phyloP scores from a whole-genome alignment of 2,797 vertebrate species.

The Fundulus diaphanus region DNA sequence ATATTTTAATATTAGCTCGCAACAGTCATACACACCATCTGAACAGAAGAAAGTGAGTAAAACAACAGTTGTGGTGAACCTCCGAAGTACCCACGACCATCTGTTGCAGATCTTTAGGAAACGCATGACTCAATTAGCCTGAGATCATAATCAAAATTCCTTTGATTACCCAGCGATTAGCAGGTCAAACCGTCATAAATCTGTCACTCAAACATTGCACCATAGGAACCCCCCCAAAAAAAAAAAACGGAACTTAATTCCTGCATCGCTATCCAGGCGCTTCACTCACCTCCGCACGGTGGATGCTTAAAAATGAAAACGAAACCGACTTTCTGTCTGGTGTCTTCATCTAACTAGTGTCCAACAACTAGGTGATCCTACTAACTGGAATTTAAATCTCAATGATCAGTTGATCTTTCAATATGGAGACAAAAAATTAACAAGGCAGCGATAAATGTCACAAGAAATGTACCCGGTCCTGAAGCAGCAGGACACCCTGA shows the following conservation, averaged over 20 bases:
- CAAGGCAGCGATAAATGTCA: neutral
- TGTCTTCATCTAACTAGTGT: neutral
- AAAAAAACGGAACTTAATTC: neutral
- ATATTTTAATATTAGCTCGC: conserved; percentile 20
- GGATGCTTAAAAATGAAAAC: neutral
- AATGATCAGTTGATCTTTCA: neutral
- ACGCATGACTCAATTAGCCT: neutral
- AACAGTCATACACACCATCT: conserved; percentile 2
- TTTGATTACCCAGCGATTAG: neutral
- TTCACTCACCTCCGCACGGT: neutral
- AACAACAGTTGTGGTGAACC: neutral
- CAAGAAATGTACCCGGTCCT: neutral
- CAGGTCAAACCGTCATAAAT: neutral
- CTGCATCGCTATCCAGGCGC: neutral
- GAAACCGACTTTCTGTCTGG: neutral
- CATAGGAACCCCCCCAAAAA: neutral
- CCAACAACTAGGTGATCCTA: neutral
- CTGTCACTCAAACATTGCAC: neutral
- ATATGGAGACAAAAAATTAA: neutral
- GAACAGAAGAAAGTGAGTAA: conserved; percentile 13
- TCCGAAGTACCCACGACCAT: neutral
- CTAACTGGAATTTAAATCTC: neutral
- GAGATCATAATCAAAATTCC: neutral
- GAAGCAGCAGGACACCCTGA: neutral
- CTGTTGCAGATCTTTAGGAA: neutral